Conservation (phyloP, 1,140 invertebrate species). For the Steinernema khuongi region DNA sequence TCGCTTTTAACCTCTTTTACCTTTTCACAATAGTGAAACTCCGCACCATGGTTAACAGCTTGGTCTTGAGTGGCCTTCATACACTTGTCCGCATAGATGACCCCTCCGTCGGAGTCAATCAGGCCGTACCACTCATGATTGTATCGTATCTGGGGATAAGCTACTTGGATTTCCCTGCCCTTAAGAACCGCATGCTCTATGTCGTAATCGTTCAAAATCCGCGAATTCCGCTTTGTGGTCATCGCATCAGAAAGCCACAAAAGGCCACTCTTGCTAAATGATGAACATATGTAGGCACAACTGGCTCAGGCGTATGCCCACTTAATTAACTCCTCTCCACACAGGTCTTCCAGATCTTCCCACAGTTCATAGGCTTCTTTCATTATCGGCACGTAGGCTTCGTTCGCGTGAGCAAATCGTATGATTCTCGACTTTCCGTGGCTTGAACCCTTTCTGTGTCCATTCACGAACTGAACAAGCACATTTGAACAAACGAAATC, state of each 20-base stretch:
- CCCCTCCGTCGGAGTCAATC: constrained; percentile 53
- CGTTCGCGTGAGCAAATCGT: not conserved
- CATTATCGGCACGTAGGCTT: not conserved
- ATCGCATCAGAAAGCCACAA: not conserved
- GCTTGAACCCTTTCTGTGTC: not conserved
- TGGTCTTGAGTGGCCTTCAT: constrained; percentile 55
- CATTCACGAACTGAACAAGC: not conserved
- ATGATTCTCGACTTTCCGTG: not conserved
- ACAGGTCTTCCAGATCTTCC: not conserved
- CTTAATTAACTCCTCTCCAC: not conserved
- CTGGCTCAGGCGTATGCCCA: not conserved
- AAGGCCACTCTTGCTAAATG: not conserved
- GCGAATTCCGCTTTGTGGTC: not conserved
- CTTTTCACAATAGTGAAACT: not conserved
- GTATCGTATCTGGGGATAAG: not conserved
- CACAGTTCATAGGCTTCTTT: not conserved
- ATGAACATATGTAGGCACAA: not conserved
- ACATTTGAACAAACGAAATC: not conserved
- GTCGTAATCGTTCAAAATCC: not conserved
- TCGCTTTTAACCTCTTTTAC: not conserved
- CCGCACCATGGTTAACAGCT: constrained; percentile 46
- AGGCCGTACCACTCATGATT: constrained; percentile 13
- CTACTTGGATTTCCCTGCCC: not conserved
- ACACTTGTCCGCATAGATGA: constrained; percentile 55
- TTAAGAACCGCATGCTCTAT: not conserved